A percentile compares a stretch with the other conserved stretches of the same genome.
Evolutionary conservation across 2,888 invertebrate species (phyloP).

Genomic region (Tanytarsus gracilentus): DNA sequence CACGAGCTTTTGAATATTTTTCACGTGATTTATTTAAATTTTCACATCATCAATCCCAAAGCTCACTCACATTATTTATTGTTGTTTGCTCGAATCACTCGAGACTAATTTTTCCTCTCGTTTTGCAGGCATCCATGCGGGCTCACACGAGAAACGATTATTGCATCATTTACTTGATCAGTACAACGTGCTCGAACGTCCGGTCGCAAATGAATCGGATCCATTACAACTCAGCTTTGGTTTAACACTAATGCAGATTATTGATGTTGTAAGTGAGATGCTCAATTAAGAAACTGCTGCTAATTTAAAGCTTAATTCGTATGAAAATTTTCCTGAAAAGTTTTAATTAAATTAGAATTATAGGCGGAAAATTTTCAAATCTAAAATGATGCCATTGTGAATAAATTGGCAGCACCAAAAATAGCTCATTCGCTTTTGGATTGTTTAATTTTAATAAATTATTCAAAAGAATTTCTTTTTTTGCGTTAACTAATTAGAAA

Average conservation of each 20-base stretch:
- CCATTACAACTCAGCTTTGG: conserved; percentile 91
- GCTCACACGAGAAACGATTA: conserved; percentile 85
- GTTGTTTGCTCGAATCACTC: not conserved
- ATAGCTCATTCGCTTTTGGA: too few species aligned
- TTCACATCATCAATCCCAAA: not conserved
- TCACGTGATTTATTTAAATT: too few species aligned
- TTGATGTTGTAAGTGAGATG: conserved; percentile 77
- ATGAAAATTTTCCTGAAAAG: not conserved
- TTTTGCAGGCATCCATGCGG: conserved; percentile 63
- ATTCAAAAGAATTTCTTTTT: too few species aligned
- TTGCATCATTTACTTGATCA: conserved; percentile 83
- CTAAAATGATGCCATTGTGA: not conserved
- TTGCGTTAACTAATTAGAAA: too few species aligned
- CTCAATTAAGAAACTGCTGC: not conserved
- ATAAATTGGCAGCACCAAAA: not conserved
- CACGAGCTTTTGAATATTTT: too few species aligned
- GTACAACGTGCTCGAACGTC: conserved; percentile 91
- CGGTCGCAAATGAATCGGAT: conserved; percentile 93
- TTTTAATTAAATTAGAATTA: not conserved
- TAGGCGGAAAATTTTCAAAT: not conserved
- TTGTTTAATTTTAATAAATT: too few species aligned
- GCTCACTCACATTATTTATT: not conserved
- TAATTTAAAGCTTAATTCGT: not conserved
- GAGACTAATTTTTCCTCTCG: not conserved
- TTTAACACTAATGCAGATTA: conserved; percentile 95